A percentile compares a stretch with the other conserved stretches of the same genome.
Conservation (phyloP, 2,113 vertebrate species). For the Rhadina sibilatrix region DNA sequence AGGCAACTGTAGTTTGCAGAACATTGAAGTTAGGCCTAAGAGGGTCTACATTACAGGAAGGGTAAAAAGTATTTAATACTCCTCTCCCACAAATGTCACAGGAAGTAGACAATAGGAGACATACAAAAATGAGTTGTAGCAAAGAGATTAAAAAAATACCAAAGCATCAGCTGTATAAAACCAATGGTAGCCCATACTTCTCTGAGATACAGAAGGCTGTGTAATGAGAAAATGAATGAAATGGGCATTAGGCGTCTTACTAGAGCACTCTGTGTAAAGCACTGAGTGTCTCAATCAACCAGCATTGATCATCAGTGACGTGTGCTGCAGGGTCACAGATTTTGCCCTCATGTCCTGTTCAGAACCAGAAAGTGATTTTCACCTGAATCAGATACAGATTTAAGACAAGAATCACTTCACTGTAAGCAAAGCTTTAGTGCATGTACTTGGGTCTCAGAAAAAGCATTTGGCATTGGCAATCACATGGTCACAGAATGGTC, state of each 20-base stretch:
- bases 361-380: conserved; percentile 11
- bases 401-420: conserved; percentile 10
- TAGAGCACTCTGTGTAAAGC: background rate
- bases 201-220: conserved; percentile 20
- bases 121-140: conserved; percentile 47
- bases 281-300: background rate
- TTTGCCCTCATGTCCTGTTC: background rate
- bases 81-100: background rate
- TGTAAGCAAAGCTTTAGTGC: conserved; percentile 32
- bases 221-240: background rate
- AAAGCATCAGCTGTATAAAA: conserved; percentile 44
- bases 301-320: background rate
- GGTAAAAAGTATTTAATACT: conserved; percentile 11
- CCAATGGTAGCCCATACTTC: background rate
- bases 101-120: conserved; percentile 35
- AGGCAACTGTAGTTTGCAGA: conserved; percentile 52
- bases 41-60: background rate
- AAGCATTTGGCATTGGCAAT: background rate
- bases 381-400: conserved; percentile 5
- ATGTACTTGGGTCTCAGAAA: background rate
- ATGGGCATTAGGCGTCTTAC: background rate
- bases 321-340: background rate
- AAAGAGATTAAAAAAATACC: conserved; percentile 48
- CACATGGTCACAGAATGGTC: background rate
- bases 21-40: conserved; percentile 20